Evolutionary conservation across 1,140 invertebrate genomes (phyloP), one percentile per base, ranked within the genome.

Genomic region (Copidosoma floridanum): DNA sequence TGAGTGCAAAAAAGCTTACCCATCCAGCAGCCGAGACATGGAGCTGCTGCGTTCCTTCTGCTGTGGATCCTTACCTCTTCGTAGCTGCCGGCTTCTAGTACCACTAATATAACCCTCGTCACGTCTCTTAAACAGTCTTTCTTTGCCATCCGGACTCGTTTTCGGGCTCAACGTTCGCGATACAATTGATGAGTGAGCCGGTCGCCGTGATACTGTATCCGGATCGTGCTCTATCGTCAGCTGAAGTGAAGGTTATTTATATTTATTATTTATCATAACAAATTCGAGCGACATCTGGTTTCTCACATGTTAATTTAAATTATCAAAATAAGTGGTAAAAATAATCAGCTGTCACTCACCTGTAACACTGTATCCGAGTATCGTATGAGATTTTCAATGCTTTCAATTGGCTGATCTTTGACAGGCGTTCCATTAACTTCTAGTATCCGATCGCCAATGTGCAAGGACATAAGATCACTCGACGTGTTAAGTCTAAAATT

Each of bases 341-440:
- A n/a, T n/a, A 11, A n/a, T n/a, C 4, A 46, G 26, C 14, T 26
- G 12, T 4, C 3, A 2, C 16, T 63, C 70, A 91, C 87, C 82
- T 92, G 90, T 52, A 93, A 76, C 61, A 88, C 85, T 57, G 85
- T 85, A 63, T 91, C 88, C 0, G 88, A 88, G 67, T 88, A 86
- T 63, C 85, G 82, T 56, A 92, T 85, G 16, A 90, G 78, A 75
- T 89, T 86, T 75, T 94, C 89, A 47, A 93, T 87, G 57, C 86
- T 89, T 63, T 90, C 86, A 41, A 91, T 82, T 1, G 88, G 85
- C 56, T 88, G 86, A 72, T 92, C 89, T 71, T 87, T 89, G 0
- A 95, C 88, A 3, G 92, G 90, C 1, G 90, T 86, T 1, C 94
- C 94, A 83, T 96, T 95, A 14, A 97, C 91, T 83, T 97, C 94